A percentile compares a stretch with the other conserved stretches of the same genome.
Conservation (phyloP, 2,797 vertebrate species). For the Gorsachius magnificus region DNA sequence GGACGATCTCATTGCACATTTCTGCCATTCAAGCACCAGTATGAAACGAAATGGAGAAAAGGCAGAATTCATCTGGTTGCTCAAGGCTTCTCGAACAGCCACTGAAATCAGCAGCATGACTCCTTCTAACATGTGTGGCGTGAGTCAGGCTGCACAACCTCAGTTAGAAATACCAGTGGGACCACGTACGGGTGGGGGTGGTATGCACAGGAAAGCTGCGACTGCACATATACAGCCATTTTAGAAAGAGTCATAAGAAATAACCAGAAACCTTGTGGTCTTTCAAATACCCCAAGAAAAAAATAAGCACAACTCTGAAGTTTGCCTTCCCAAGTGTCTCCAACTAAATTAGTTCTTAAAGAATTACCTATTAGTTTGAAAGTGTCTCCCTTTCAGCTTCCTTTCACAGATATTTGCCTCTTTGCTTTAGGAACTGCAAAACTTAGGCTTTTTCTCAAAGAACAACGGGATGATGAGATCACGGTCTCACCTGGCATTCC, state of each 20-base stretch:
- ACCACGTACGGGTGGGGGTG: neutral
- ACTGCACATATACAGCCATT: neutral
- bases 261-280: neutral
- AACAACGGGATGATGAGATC: neutral
- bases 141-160: slow-evolving; percentile 13
- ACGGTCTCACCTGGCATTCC: neutral
- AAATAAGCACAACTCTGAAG: neutral
- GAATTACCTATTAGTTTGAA: neutral
- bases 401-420: neutral
- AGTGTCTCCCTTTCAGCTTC: neutral
- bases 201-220: neutral
- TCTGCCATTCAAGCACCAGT: neutral
- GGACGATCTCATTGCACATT: slow-evolving; percentile 1
- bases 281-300: neutral
- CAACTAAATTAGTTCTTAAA: neutral
- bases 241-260: neutral
- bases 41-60: neutral
- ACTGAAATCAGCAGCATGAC: slow-evolving; percentile 15
- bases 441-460: neutral
- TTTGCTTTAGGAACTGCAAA: neutral
- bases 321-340: neutral
- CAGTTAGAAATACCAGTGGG: neutral
- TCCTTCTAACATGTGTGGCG: neutral
- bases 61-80: neutral
- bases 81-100: neutral